Conservation (phyloP, 2,113 vertebrate species). For the Apaloderma vittatum region DNA sequence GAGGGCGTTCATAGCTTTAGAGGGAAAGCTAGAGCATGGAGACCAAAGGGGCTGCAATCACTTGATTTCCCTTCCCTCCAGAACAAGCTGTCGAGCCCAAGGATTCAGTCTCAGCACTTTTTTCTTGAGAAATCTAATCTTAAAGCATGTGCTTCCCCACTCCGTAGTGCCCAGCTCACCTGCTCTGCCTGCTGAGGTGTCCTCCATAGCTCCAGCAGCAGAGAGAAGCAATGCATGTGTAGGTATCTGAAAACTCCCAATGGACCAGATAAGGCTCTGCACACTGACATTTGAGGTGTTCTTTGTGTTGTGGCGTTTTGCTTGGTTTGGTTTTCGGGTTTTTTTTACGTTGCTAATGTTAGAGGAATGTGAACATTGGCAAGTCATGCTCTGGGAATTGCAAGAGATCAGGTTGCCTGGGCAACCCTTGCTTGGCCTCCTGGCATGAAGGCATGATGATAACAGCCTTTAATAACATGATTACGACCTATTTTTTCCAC, state of each 20-base stretch:
- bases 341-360: background rate
- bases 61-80: background rate
- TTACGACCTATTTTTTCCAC: conserved; percentile 67
- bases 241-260: background rate
- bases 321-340: accelerated
- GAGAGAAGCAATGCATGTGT: background rate
- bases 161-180: background rate
- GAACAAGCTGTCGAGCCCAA: background rate
- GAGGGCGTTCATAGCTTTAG: background rate
- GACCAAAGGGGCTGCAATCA: background rate
- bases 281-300: background rate
- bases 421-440: conserved; percentile 57
- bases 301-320: background rate
- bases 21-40: background rate
- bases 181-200: background rate
- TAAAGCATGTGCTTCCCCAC: background rate
- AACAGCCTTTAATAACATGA: conserved; percentile 58
- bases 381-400: background rate
- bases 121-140: background rate
- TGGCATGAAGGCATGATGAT: conserved; percentile 30
- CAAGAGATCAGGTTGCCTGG: conserved; percentile 60
- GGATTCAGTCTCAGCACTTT: background rate
- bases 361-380: background rate
- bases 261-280: background rate
- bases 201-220: background rate